Percentiles rank a stretch among this genome's conserved stretches.
These are phyloP conservation scores for Stenichneumon culpator DNA, from an alignment of 2,888 invertebrate genomes.

Conservation along the genomic window DNA sequence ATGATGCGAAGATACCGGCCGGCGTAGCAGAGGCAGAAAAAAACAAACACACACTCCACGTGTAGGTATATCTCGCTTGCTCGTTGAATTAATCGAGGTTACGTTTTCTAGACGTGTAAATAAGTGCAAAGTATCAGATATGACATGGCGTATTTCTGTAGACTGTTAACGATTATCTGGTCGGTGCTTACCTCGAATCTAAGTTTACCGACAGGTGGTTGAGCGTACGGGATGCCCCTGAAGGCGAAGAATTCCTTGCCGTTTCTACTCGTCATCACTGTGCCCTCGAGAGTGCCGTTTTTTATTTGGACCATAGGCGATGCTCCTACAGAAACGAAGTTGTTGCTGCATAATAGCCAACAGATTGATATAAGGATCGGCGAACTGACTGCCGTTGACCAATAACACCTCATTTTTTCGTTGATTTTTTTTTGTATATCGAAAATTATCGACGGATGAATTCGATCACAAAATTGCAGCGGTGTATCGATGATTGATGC, in stretches of 20 bases:
- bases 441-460: neutral
- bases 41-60: neutral
- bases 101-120: neutral
- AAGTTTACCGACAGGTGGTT: conserved; percentile 87
- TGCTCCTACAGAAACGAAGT: neutral
- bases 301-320: conserved; percentile 82
- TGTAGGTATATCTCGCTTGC: neutral
- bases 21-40: neutral
- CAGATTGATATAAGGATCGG: neutral
- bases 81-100: neutral
- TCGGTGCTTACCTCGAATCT: conserved; percentile 87
- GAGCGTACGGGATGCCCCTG: conserved; percentile 88
- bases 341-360: conserved; percentile 3
- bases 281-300: conserved; percentile 86
- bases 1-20: neutral
- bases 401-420: neutral
- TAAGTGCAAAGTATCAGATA: neutral
- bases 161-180: neutral
- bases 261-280: conserved; percentile 86
- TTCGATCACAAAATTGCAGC: neutral
- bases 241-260: conserved; percentile 87
- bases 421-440: neutral
- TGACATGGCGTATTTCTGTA: neutral
- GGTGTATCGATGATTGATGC: neutral
- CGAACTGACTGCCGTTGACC: neutral